Evolutionary conservation across 2,113 vertebrate genomes (phyloP).

Genomic region (Pitta sordida): DNA sequence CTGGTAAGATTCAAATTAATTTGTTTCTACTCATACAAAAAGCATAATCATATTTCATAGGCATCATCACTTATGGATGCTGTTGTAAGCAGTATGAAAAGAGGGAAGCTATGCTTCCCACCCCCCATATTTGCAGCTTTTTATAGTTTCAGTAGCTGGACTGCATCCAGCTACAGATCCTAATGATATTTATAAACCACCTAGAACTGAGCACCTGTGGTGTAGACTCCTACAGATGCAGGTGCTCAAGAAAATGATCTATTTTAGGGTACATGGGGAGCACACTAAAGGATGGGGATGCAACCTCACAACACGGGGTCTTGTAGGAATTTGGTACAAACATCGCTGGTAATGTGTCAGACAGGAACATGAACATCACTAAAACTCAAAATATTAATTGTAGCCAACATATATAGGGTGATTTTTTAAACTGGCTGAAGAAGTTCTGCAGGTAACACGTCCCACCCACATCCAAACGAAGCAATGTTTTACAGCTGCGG

Average conservation of each 20-base stretch:
- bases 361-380: neutral
- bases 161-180: neutral
- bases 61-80: neutral
- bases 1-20: neutral
- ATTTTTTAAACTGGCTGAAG: neutral
- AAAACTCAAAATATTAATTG: neutral
- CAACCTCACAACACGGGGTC: rapidly evolving
- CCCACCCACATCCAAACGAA: rapidly evolving
- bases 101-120: neutral
- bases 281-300: neutral
- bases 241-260: neutral
- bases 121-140: neutral
- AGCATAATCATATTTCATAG: neutral
- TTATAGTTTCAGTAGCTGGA: neutral
- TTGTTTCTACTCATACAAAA: neutral
- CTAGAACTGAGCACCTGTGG: neutral
- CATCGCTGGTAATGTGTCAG: neutral
- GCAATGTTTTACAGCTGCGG: neutral
- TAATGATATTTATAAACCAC: neutral
- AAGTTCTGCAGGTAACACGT: neutral
- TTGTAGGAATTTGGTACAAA: neutral
- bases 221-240: neutral
- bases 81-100: neutral
- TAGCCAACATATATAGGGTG: rapidly evolving
- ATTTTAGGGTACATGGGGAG: neutral